These are phyloP conservation scores for Lucinisca nassula DNA, from an alignment of 2,888 invertebrate species.

Conservation along the genomic window DNA sequence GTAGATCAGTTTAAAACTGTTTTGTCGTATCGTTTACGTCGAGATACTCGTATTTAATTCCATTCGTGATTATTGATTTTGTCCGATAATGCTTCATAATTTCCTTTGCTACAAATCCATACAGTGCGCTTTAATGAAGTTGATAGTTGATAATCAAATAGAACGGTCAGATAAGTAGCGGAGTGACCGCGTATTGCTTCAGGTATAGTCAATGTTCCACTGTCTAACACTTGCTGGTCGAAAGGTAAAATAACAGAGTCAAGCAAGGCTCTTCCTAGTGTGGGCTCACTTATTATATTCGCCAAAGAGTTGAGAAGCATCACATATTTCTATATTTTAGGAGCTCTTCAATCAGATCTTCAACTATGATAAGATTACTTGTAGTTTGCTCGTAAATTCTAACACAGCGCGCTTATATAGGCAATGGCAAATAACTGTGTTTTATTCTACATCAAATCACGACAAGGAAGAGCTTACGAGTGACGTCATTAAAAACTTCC, in stretches of 20 bases:
- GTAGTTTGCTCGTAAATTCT: no score
- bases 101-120: background rate
- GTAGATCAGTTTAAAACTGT: background rate
- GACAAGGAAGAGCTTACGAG: no score
- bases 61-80: background rate
- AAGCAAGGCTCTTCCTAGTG: background rate
- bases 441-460: no score
- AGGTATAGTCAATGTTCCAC: background rate
- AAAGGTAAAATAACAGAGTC: background rate
- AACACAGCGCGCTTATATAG: no score
- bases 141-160: background rate
- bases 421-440: no score
- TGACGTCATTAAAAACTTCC: no score
- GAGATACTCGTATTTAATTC: background rate
- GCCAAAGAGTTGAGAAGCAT: background rate
- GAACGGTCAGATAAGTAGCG: background rate
- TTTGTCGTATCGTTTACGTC: background rate
- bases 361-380: no score
- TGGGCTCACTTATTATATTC: background rate
- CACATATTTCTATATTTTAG: no score
- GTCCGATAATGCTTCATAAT: background rate
- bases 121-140: background rate
- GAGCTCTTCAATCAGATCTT: no score
- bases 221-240: background rate
- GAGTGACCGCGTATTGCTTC: background rate